A percentile compares a stretch with the other conserved stretches of the same genome.
These are phyloP conservation scores for Theristicus caerulescens DNA, from an alignment of 2,113 vertebrate species.

Conservation along the genomic window DNA sequence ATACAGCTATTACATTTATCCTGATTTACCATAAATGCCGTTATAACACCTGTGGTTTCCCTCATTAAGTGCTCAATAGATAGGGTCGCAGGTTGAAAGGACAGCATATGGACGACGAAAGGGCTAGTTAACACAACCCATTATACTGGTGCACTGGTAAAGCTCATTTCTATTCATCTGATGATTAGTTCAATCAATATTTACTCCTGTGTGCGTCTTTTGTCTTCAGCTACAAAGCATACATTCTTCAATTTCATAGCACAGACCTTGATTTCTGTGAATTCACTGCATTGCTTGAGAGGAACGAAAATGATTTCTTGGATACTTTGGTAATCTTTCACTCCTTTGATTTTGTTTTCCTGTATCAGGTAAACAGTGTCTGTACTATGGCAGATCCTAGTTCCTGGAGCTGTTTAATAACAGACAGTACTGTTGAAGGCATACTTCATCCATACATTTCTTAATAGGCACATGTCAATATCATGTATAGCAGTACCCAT, in stretches of 20 bases:
- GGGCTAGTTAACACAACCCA: constrained; percentile 68
- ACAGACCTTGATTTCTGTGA: constrained; percentile 59
- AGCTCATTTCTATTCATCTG: constrained; percentile 75
- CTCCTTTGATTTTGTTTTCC: constrained; percentile 10
- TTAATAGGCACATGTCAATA: not conserved
- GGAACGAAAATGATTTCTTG: constrained; percentile 58
- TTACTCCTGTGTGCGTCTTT: constrained; percentile 71
- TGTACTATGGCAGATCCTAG: not conserved
- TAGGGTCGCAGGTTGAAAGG: constrained; percentile 69
- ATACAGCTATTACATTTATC: constrained; percentile 51
- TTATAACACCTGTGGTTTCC: constrained; percentile 76
- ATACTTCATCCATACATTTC: not conserved
- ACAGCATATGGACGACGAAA: constrained; percentile 71
- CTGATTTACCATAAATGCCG: constrained; percentile 60
- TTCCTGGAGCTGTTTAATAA: not conserved
- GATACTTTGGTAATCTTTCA: constrained; percentile 21
- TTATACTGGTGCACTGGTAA: constrained; percentile 74
- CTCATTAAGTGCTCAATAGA: constrained; percentile 67
- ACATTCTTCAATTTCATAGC: constrained; percentile 65
- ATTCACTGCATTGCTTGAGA: constrained; percentile 58
- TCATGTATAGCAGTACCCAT: not conserved
- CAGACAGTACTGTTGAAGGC: constrained; percentile 4
- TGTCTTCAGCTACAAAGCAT: constrained; percentile 73
- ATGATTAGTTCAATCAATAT: constrained; percentile 79
- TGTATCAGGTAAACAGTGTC: not conserved